These are phyloP conservation scores for Eudemis profundana DNA, from an alignment of 2,888 invertebrate species.

Conservation along the genomic window DNA sequence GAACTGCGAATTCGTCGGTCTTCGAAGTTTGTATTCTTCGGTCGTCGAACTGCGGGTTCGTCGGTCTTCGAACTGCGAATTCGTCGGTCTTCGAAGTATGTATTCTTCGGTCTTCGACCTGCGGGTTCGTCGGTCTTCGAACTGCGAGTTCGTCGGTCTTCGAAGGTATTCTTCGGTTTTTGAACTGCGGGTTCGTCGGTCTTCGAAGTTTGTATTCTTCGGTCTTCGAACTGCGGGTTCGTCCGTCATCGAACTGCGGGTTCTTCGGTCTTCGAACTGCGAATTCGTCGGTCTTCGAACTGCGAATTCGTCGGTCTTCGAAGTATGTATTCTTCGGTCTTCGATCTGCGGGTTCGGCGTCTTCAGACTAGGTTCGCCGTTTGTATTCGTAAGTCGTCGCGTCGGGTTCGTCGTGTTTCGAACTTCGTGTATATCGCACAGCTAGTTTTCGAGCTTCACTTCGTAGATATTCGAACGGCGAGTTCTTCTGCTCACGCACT, in stretches of 20 bases:
- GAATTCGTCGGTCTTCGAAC: slow-evolving; percentile 11
- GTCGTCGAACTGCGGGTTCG: slow-evolving; percentile 23
- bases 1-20: slow-evolving; percentile 5
- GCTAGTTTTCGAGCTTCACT: too few species aligned
- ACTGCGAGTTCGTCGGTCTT: slow-evolving; percentile 10
- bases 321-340: slow-evolving; percentile 8
- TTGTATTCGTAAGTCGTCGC: too few species aligned
- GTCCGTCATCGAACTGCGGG: slow-evolving; percentile 5
- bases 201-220: slow-evolving; percentile 4
- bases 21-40: not conserved
- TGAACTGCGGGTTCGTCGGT: slow-evolving; percentile 2
- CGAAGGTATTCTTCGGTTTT: slow-evolving; percentile 5
- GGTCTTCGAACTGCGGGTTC: slow-evolving; percentile 12
- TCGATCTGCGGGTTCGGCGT: not conserved
- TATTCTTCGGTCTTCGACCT: slow-evolving; percentile 13
- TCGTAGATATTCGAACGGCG: slow-evolving; percentile 1
- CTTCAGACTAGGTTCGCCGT: too few species aligned
- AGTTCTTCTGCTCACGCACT: not conserved
- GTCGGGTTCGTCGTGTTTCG: slow-evolving; percentile 17
- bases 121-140: slow-evolving; percentile 11
- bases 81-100: slow-evolving; percentile 18
- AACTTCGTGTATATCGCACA: too few species aligned
- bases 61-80: slow-evolving; percentile 20
- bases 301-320: slow-evolving; percentile 17
- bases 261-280: slow-evolving; percentile 17